A percentile compares a stretch with the other conserved stretches of the same genome.
These are phyloP conservation scores for Augiades crinisus DNA, from an alignment of 2,888 invertebrate genomes.

Conservation along the genomic window DNA sequence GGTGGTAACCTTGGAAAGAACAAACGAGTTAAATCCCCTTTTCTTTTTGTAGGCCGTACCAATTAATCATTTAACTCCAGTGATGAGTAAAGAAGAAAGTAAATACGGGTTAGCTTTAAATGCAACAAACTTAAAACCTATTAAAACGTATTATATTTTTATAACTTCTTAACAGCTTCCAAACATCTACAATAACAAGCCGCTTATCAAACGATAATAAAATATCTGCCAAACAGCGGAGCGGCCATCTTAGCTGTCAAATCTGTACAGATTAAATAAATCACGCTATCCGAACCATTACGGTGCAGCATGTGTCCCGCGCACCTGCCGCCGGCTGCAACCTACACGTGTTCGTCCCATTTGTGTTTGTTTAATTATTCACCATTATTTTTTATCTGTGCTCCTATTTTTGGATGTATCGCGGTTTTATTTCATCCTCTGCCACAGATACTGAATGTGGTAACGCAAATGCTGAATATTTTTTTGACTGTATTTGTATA, in stretches of 20 bases:
- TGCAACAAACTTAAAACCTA: too few species aligned
- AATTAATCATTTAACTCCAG: too few species aligned
- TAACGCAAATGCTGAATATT: neutral
- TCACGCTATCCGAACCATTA: constrained; percentile 9
- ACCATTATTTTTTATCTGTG: constrained; percentile 21
- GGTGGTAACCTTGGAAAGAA: too few species aligned
- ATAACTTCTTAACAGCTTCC: constrained; percentile 1
- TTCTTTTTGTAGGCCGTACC: too few species aligned
- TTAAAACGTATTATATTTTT: neutral
- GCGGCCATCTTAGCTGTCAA: constrained; percentile 16
- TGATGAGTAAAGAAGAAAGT: too few species aligned
- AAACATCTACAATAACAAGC: neutral
- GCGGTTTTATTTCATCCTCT: neutral
- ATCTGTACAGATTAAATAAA: constrained; percentile 23
- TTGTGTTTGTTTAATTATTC: constrained; percentile 20
- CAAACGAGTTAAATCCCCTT: too few species aligned
- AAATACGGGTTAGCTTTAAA: too few species aligned
- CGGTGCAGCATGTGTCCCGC: constrained; percentile 2
- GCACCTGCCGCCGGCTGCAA: constrained; percentile 18
- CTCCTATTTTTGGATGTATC: constrained; percentile 15
- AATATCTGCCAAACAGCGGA: constrained; percentile 1
- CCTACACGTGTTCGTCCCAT: constrained; percentile 9
- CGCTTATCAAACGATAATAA: neutral
- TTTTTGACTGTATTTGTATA: too few species aligned
- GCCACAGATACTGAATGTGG: neutral